Evolutionary conservation across 2,797 vertebrate species (phyloP).

Genomic region (Synanceia verrucosa): DNA sequence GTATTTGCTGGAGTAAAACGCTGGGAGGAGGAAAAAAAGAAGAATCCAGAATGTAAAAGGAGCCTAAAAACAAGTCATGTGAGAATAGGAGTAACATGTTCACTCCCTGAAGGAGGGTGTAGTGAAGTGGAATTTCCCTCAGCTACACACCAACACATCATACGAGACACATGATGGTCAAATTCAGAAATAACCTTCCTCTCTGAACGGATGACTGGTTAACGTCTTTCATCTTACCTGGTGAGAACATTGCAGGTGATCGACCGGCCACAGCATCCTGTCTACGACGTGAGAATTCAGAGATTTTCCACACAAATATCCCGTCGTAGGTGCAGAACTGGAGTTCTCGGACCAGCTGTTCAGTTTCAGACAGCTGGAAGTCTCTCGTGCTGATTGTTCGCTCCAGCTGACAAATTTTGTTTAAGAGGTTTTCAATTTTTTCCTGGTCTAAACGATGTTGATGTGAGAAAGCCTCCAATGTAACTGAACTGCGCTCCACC

Average conservation of each 20-base stretch:
- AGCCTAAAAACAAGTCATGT: neutral
- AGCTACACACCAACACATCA: conserved; percentile 16
- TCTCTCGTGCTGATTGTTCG: conserved; percentile 89
- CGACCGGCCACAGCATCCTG: conserved; percentile 91
- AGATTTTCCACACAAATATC: conserved; percentile 95
- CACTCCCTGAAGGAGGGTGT: conserved; percentile 33
- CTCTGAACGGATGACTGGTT: neutral
- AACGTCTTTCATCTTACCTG: conserved; percentile 82
- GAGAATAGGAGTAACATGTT: neutral
- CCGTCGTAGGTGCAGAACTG: conserved; percentile 92
- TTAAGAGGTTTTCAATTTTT: conserved; percentile 88
- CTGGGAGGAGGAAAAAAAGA: conserved; percentile 67
- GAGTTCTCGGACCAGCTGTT: conserved; percentile 86
- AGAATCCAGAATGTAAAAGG: neutral
- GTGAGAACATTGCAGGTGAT: conserved; percentile 95
- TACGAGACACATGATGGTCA: conserved; percentile 5
- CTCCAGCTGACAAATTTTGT: conserved; percentile 93
- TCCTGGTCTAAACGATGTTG: conserved; percentile 94
- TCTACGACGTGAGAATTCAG: conserved; percentile 90
- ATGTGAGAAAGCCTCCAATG: conserved; percentile 86
- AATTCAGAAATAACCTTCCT: neutral
- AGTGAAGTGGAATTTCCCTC: conserved; percentile 36
- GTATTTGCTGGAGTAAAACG: conserved; percentile 97
- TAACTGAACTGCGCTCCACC: conserved; percentile 89
- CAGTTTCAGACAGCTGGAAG: conserved; percentile 89